Conservation (phyloP, 2,797 vertebrate genomes). For the Eulemur albifrons region DNA sequence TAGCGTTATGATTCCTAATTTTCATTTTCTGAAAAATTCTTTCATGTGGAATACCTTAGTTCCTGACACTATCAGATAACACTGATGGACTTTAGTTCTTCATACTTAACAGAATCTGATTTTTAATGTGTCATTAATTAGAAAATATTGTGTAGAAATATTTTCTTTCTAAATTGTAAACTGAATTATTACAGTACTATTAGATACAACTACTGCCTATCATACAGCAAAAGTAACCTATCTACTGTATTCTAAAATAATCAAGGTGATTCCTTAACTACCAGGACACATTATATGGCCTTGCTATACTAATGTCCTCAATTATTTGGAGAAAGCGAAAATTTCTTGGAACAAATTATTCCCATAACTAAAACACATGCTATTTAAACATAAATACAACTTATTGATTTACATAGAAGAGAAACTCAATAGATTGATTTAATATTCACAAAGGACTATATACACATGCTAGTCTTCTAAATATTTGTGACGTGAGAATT, state of each 20-base stretch:
- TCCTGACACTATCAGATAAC: not conserved
- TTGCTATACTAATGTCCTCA: not conserved
- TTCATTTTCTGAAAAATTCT: constrained; percentile 9
- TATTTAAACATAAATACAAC: constrained; percentile 8
- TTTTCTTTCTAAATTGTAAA: constrained; percentile 21
- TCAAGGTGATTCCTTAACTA: not conserved
- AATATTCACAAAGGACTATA: not conserved
- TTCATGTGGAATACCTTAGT: not conserved
- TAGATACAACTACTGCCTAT: not conserved
- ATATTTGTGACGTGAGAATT: not conserved
- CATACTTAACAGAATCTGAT: not conserved
- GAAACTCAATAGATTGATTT: not conserved
- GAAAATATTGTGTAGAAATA: not conserved
- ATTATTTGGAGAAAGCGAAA: constrained; percentile 12
- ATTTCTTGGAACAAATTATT: constrained; percentile 35
- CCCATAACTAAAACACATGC: not conserved
- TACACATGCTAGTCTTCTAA: not conserved
- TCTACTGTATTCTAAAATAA: not conserved
- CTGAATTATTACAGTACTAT: not conserved
- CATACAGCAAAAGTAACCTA: not conserved
- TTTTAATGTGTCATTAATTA: not conserved
- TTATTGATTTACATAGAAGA: constrained; percentile 17
- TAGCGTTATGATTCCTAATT: not conserved
- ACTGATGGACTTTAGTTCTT: not conserved
- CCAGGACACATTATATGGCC: not conserved